These are phyloP conservation scores for Drosophila rellima DNA, from an alignment of 2,888 invertebrate genomes.

Conservation along the genomic window DNA sequence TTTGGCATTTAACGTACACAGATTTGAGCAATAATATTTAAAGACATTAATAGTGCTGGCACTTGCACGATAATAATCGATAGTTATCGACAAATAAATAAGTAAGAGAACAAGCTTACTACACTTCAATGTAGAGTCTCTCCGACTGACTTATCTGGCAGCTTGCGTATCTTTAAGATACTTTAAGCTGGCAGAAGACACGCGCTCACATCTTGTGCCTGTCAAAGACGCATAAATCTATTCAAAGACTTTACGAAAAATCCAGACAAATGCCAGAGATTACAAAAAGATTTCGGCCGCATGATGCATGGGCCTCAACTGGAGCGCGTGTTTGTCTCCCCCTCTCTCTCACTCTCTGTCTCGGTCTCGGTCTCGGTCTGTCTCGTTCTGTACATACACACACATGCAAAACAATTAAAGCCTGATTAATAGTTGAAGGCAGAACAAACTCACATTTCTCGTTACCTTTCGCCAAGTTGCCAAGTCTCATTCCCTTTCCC, in stretches of 20 bases:
- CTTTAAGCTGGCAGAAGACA: conserved; percentile 63
- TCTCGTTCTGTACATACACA: conserved; percentile 30
- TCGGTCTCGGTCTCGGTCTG: conserved; percentile 22
- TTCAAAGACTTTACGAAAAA: conserved; percentile 82
- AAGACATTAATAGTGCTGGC: conserved; percentile 7
- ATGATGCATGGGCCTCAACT: conserved; percentile 73
- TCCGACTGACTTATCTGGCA: conserved; percentile 28
- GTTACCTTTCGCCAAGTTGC: conserved; percentile 74
- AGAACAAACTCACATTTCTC: conserved; percentile 60
- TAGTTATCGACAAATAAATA: not conserved
- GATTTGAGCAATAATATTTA: conserved; percentile 35
- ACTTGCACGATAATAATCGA: conserved; percentile 3
- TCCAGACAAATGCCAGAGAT: conserved; percentile 83
- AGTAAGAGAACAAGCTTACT: not conserved
- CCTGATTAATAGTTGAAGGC: conserved; percentile 81
- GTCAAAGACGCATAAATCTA: conserved; percentile 81
- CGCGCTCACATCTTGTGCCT: conserved; percentile 78
- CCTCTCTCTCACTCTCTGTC: not conserved
- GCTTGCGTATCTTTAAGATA: conserved; percentile 65
- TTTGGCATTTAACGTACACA: conserved; percentile 61
- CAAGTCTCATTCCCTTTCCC: conserved; percentile 27
- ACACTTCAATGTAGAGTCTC: not conserved
- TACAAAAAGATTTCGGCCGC: conserved; percentile 82
- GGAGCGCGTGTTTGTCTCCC: conserved; percentile 43
- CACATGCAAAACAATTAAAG: conserved; percentile 76